A percentile compares a stretch with the other conserved stretches of the same genome.
Conservation (phyloP, 2,888 invertebrate genomes). For the Tromatobia lineatoria region DNA sequence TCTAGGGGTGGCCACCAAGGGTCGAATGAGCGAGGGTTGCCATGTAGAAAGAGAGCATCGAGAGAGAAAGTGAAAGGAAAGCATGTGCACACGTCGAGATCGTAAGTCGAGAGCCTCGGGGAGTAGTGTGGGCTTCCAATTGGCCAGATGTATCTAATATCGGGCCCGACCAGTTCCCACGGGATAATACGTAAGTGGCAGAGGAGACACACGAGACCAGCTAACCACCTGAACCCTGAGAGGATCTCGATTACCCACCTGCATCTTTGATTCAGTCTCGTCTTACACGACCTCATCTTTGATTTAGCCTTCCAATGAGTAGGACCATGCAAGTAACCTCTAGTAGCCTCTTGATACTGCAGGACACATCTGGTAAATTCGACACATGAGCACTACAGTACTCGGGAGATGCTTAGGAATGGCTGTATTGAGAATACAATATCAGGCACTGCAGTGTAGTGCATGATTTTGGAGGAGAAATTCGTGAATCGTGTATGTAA, state of each 20-base stretch:
- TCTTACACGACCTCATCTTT: slow-evolving; percentile 22
- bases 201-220: slow-evolving; percentile 18
- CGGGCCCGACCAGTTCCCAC: slow-evolving; percentile 19
- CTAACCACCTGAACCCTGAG: slow-evolving; percentile 18
- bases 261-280: slow-evolving; percentile 41
- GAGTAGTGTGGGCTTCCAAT: slow-evolving; percentile 53
- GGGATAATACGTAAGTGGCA: slow-evolving; percentile 47
- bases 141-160: slow-evolving; percentile 61
- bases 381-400: neutral
- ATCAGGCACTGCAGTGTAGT: neutral
- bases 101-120: slow-evolving; percentile 44
- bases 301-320: neutral
- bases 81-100: slow-evolving; percentile 32
- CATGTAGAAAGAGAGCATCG: slow-evolving; percentile 10
- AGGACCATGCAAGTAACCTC: neutral
- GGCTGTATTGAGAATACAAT: neutral
- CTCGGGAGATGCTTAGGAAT: neutral
- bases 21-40: slow-evolving; percentile 29
- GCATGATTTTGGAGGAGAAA: neutral
- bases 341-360: neutral
- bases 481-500: slow-evolving; percentile 31
- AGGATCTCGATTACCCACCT: slow-evolving; percentile 37
- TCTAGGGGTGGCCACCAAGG: slow-evolving; percentile 38
- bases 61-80: slow-evolving; percentile 24
- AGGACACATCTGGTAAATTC: neutral